phyloP scores from a whole-genome alignment of 2,888 invertebrate species.

The Eucriotettix oculatus region DNA sequence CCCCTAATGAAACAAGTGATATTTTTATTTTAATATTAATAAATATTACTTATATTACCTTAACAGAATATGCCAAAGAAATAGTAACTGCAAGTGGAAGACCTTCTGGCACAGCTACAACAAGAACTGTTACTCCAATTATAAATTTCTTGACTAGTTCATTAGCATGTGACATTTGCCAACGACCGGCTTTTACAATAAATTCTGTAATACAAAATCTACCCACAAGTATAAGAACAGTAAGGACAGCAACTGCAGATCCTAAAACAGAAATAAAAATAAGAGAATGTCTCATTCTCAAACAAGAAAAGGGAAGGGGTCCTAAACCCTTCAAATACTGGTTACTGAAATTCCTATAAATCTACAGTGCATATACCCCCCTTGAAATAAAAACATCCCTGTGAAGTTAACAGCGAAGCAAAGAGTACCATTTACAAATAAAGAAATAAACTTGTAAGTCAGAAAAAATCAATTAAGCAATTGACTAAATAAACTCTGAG shows the following conservation, averaged over 20 bases:
- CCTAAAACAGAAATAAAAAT: background rate
- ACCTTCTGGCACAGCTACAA: constrained; percentile 46
- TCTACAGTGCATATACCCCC: no score
- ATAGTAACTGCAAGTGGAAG: constrained; percentile 42
- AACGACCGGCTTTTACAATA: constrained; percentile 26
- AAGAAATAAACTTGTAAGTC: no score
- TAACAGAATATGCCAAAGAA: constrained; percentile 42
- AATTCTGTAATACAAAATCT: constrained; percentile 39
- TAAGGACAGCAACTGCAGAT: constrained; percentile 40
- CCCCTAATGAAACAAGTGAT: no score
- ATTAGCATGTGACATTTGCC: constrained; percentile 29
- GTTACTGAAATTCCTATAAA: no score
- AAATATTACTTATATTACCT: constrained; percentile 21
- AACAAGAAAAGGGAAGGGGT: no score
- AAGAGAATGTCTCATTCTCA: background rate
- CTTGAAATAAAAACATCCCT: no score
- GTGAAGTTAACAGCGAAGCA: no score
- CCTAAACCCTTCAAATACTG: no score
- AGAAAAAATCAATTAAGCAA: no score
- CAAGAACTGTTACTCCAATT: constrained; percentile 45
- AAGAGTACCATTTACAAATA: no score
- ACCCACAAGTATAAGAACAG: constrained; percentile 41
- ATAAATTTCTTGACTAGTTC: constrained; percentile 42
- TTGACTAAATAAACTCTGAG: no score
- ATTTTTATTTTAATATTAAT: no score